These are phyloP conservation scores for Deroptyus accipitrinus DNA, from an alignment of 2,113 vertebrate genomes.

Conservation along the genomic window DNA sequence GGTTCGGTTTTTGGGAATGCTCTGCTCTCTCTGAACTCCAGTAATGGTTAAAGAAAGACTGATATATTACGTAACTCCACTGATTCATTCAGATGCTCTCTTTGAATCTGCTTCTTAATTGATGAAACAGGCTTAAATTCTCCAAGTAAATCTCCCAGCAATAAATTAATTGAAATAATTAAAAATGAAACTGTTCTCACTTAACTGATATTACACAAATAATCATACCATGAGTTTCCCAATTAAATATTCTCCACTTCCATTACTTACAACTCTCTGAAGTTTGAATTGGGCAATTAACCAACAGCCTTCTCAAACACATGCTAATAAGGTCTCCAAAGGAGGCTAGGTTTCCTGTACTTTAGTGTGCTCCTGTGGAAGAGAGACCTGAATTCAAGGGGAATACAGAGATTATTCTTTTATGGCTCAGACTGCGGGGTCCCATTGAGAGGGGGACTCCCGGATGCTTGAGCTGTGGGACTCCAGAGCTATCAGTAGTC, in stretches of 20 bases:
- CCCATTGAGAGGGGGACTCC: neutral
- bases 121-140: slow-evolving; percentile 61
- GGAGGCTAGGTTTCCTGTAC: neutral
- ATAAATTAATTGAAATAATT: slow-evolving; percentile 79
- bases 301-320: slow-evolving; percentile 38
- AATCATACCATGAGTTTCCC: slow-evolving; percentile 70
- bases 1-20: neutral
- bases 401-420: rapidly evolving
- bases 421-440: neutral
- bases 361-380: neutral
- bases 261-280: slow-evolving; percentile 73
- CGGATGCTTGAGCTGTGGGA: neutral
- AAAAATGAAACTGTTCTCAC: slow-evolving; percentile 69
- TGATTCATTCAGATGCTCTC: slow-evolving; percentile 32
- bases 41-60: neutral
- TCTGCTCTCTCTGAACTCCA: neutral
- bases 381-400: neutral
- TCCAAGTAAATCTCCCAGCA: slow-evolving; percentile 73
- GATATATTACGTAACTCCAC: slow-evolving; percentile 1
- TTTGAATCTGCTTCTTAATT: slow-evolving; percentile 64
- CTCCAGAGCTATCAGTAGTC: neutral
- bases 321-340: slow-evolving; percentile 45
- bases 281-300: slow-evolving; percentile 74
- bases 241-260: slow-evolving; percentile 67
- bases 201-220: slow-evolving; percentile 72